These are phyloP conservation scores for Helicoverpa zea DNA, from an alignment of 1,140 invertebrate species.

Conservation along the genomic window DNA sequence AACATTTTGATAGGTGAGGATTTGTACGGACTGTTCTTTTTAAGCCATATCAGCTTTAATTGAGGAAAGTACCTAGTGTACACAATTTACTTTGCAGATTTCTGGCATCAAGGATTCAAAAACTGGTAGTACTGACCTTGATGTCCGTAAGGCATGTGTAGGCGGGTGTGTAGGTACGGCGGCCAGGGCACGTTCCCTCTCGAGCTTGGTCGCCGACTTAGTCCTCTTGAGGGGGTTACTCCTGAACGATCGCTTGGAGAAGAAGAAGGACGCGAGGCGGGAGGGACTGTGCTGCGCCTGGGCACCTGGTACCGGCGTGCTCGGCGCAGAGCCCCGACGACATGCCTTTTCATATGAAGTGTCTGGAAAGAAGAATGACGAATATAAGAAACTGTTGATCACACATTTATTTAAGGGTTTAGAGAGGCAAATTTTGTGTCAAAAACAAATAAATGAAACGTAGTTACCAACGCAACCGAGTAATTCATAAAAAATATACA, in stretches of 20 bases:
- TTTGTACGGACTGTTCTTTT: too few species aligned
- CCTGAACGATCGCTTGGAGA: constrained; percentile 95
- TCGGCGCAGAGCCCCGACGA: constrained; percentile 93
- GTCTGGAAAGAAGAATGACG: constrained; percentile 88
- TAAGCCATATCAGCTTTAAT: too few species aligned
- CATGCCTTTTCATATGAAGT: constrained; percentile 97
- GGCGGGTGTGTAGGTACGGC: constrained; percentile 79
- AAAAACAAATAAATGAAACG: background rate
- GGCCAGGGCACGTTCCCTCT: constrained; percentile 88
- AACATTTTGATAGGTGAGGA: too few species aligned
- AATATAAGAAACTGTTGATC: background rate
- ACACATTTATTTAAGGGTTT: background rate
- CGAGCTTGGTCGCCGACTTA: constrained; percentile 96
- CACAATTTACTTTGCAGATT: background rate
- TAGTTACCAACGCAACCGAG: constrained; percentile 63
- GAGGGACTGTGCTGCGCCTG: constrained; percentile 83
- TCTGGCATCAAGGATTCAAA: background rate
- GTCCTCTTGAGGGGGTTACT: constrained; percentile 96
- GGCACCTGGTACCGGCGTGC: constrained; percentile 91
- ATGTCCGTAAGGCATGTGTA: constrained; percentile 89
- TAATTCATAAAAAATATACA: constrained; percentile 53
- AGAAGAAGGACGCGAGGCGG: constrained; percentile 92
- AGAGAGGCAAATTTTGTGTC: background rate
- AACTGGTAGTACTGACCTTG: constrained; percentile 83
- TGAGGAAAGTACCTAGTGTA: too few species aligned